Conservation (phyloP, 2,113 vertebrate genomes). For the Gobiocypris rarus region DNA sequence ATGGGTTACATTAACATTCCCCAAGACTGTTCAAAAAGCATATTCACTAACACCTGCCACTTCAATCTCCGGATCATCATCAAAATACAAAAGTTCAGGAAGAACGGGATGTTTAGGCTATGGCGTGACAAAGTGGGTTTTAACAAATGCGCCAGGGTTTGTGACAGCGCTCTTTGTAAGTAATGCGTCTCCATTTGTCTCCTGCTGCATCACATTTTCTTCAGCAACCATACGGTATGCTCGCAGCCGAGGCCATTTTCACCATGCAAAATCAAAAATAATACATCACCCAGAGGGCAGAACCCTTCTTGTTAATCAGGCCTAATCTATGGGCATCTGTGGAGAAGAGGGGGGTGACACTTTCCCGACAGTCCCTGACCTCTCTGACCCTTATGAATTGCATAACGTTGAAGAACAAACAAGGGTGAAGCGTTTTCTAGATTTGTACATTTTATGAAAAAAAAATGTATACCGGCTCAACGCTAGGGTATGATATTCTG, state of each 20-base stretch:
- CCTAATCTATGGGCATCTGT: constrained; percentile 83
- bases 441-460: constrained; percentile 68
- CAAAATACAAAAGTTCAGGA: constrained; percentile 26
- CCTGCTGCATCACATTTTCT: constrained; percentile 87
- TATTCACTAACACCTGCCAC: not conserved
- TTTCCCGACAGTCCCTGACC: constrained; percentile 76
- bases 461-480: constrained; percentile 46
- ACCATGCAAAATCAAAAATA: constrained; percentile 72
- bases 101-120: constrained; percentile 58
- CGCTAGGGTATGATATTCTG: not conserved
- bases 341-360: constrained; percentile 33
- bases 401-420: constrained; percentile 57
- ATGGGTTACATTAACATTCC: not conserved
- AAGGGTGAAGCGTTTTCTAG: constrained; percentile 58
- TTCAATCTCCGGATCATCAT: not conserved
- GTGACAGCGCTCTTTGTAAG: constrained; percentile 58
- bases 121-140: constrained; percentile 81
- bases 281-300: constrained; percentile 84
- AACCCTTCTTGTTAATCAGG: constrained; percentile 86
- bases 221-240: constrained; percentile 76
- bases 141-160: constrained; percentile 73
- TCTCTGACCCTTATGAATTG: constrained; percentile 60
- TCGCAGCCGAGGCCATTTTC: constrained; percentile 64
- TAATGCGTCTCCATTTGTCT: constrained; percentile 64
- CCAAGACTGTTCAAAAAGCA: not conserved